These are phyloP conservation scores for Oncorhynchus gorbuscha DNA, from an alignment of 2,113 vertebrate genomes.

Conservation along the genomic window DNA sequence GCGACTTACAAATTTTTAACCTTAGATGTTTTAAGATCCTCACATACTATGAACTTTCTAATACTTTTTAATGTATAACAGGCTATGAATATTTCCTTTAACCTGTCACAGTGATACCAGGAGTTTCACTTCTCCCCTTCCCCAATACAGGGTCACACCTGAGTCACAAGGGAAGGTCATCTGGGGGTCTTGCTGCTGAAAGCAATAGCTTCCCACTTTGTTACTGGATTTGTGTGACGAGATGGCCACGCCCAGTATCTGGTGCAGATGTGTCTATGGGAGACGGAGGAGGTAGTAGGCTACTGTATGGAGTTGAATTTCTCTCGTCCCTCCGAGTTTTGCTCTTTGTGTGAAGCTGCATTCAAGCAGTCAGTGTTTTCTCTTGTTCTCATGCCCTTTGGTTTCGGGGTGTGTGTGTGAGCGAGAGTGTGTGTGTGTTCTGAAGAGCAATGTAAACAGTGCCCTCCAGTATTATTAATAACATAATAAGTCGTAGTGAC, in stretches of 20 bases:
- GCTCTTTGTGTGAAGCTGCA: slow-evolving; percentile 65
- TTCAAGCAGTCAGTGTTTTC: slow-evolving; percentile 66
- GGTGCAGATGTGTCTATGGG: slow-evolving; percentile 39
- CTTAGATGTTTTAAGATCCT: no score
- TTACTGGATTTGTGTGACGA: slow-evolving; percentile 41
- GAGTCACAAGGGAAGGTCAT: slow-evolving; percentile 70
- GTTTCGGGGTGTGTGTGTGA: slow-evolving; percentile 58
- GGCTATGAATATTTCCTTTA: no score
- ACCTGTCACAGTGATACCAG: slow-evolving; percentile 25
- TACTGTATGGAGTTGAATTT: slow-evolving; percentile 67
- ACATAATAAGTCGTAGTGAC: slow-evolving; percentile 33
- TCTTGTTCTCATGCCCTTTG: slow-evolving; percentile 31
- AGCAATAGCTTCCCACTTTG: slow-evolving; percentile 69
- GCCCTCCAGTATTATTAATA: slow-evolving; percentile 52
- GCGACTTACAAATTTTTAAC: no score
- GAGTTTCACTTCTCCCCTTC: slow-evolving; percentile 56
- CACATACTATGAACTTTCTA: no score
- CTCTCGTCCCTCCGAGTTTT: slow-evolving; percentile 56
- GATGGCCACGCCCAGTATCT: no score
- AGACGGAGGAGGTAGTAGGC: slow-evolving; percentile 57
- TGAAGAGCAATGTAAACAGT: slow-evolving; percentile 54
- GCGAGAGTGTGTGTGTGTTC: slow-evolving; percentile 14
- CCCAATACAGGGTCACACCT: slow-evolving; percentile 55
- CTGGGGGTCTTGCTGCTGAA: slow-evolving; percentile 68
- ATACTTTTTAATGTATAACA: no score